Conservation (phyloP, 2,113 vertebrate species). For the Papio anubis region DNA sequence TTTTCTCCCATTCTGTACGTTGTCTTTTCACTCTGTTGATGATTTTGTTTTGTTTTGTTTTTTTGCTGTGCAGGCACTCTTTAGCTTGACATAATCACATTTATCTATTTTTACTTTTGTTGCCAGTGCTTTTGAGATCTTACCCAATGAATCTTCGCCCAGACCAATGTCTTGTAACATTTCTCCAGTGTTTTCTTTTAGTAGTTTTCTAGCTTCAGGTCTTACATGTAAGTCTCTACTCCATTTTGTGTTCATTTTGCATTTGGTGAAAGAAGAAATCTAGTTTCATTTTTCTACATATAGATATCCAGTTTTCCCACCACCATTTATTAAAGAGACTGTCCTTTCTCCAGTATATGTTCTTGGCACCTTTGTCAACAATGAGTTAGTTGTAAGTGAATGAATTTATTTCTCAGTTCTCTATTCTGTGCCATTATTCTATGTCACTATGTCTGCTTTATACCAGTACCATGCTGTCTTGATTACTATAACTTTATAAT, state of each 20-base stretch:
- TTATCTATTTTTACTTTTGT: not conserved
- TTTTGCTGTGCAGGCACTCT: not conserved
- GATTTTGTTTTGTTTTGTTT: too few relatives aligned
- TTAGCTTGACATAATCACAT: not conserved
- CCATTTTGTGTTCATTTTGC: not conserved
- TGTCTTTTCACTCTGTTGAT: not conserved
- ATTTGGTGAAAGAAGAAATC: not conserved
- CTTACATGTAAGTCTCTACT: not conserved
- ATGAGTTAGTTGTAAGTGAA: not conserved
- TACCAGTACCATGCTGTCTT: not conserved
- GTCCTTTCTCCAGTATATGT: not conserved
- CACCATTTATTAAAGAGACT: not conserved
- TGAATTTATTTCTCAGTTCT: not conserved
- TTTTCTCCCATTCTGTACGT: not conserved
- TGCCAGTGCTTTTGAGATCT: not conserved
- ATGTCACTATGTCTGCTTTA: not conserved
- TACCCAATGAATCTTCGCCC: not conserved
- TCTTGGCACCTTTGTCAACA: not conserved
- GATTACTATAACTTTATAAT: not conserved
- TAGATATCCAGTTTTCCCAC: not conserved
- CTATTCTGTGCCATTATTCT: not conserved
- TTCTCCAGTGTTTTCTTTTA: not conserved
- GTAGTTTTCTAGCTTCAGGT: not conserved
- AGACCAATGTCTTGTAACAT: not conserved
- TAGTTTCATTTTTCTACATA: not conserved